Evolutionary conservation across 2,797 vertebrate genomes (phyloP), one percentile per base, ranked within the genome.

Genomic region (Danio aesculapii): DNA sequence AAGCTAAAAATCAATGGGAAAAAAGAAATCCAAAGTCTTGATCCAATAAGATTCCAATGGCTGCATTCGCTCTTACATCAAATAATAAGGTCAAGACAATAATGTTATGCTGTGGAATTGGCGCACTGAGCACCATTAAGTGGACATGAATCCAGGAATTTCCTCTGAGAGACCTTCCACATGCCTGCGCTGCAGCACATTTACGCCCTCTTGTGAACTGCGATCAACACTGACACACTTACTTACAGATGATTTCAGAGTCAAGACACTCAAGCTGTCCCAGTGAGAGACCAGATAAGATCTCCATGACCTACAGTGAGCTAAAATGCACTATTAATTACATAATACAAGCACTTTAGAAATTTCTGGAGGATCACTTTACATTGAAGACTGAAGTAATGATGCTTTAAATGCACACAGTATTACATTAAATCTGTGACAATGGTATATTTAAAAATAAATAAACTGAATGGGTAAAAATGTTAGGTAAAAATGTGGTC

Each of bases 151-250:
- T 12, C 8, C 16, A 41, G 49, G 30, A 58, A 49, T 50, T 44
- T 47, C 77, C 21, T 57, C 53, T 46, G 17, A 19, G n/a, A 47
- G n/a, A 19, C 11, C 1, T n/a, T 79, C 61, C 71, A 71, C 75
- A 63, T 13, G 2, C 59, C 58, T 77, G 67, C 44, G 50, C 6
- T 46, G 67, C 61, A 77, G 83, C 72, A 81, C 83, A 74, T 83
- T 83, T 77, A 81, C 81, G 72, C 82, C 83, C 72, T 82, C 86
- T 81, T 85, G 86, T 86, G 86, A 87, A 83, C 79, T 55, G 75
- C 71, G 77, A 77, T 59, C 50, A 85, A 52, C 82, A 74, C 44
- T 63, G 8, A 30, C 14, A 30, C 5, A 30, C 66, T 71, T 44
- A 14, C 52, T 50, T 39, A 75, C 21, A 53, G 6, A 16, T 9